Evolutionary conservation across 2,113 vertebrate species (phyloP), one percentile per base, ranked within the genome.

Genomic region (Calidris pugnax): DNA sequence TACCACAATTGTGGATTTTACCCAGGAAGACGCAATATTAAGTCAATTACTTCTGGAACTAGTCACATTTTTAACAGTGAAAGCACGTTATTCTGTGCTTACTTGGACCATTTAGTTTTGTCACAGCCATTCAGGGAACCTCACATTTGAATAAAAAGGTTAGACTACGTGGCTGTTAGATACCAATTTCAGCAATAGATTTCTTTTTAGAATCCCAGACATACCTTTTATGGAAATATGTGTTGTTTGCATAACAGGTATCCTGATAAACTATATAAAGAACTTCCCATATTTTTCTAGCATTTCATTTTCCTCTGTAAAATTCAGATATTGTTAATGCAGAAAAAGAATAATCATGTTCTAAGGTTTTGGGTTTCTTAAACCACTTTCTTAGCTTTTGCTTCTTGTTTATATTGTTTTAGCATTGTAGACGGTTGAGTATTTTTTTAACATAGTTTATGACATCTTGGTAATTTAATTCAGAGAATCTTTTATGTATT

Each of bases 391-490:
- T 45, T 62, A 45, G 7, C 10, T 74, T 93, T 90, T 82, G 13
- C 9, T 81, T 60, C 35, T 75, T 75, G 33, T 75, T 89, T 56
- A 10, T 72, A 14, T 72, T 82, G 15, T 77, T 87, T 22, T 57
- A 41, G 16, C 5, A 22, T 41, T 94, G 33, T 48, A 78, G 45
- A 63, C 64, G 12, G 23, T 24, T 76, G 48, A 67, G 19, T 82
- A 14, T 67, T 83, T 80, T 95, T 91, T 91, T 72, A 83, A 45
- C 33, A 53, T 59, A 91, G 41, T 89, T 59, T 62, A 63, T 93
- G n/a, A 43, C 24, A 55, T 76, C 66, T 85, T n/a, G 30, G 56
- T 96, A 95, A 89, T 92, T 67, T 90, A 93, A 92, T 80, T 94
- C 85, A 88, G 43, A 62, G 18, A 77, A 39, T n/a, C 26, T 47